Evolutionary conservation across 2,888 invertebrate species (phyloP).

Genomic region (Dasysyrphus albostriatus): DNA sequence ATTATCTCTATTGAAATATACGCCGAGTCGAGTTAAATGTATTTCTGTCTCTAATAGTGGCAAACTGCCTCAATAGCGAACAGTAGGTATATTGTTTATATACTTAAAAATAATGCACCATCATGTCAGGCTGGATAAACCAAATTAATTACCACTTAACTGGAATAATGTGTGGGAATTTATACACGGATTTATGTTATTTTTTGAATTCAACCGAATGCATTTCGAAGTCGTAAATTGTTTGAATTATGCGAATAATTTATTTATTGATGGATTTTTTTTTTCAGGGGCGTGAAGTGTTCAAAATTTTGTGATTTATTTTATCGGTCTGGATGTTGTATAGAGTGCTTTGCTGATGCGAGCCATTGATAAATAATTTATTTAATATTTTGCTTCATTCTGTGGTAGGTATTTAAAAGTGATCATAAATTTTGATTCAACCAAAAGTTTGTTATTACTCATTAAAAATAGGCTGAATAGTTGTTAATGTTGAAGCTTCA

Average conservation of each 20-base stretch:
- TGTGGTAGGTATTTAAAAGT: too few species aligned
- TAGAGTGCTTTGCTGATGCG: too few species aligned
- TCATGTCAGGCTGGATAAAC: slow-evolving; percentile 56
- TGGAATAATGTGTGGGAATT: slow-evolving; percentile 57
- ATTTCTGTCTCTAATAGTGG: not conserved
- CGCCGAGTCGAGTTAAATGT: not conserved
- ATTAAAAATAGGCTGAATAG: too few species aligned
- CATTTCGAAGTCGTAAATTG: slow-evolving; percentile 15
- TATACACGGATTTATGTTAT: not conserved
- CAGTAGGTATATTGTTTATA: slow-evolving; percentile 17
- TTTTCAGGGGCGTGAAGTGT: slow-evolving; percentile 11
- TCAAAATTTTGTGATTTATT: slow-evolving; percentile 14
- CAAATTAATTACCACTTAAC: slow-evolving; percentile 62
- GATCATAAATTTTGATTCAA: too few species aligned
- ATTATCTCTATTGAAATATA: not conserved
- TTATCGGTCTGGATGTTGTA: not conserved
- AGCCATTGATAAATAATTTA: too few species aligned
- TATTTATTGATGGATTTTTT: slow-evolving; percentile 14
- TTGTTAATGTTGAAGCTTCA: too few species aligned
- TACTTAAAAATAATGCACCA: slow-evolving; percentile 27
- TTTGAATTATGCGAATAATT: slow-evolving; percentile 6
- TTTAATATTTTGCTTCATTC: too few species aligned
- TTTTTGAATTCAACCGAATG: slow-evolving; percentile 11
- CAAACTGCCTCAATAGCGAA: not conserved
- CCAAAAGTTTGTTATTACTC: too few species aligned